A percentile compares a stretch with the other conserved stretches of the same genome.
Conservation (phyloP, 2,113 vertebrate species). For the Pollachius pollachius region DNA sequence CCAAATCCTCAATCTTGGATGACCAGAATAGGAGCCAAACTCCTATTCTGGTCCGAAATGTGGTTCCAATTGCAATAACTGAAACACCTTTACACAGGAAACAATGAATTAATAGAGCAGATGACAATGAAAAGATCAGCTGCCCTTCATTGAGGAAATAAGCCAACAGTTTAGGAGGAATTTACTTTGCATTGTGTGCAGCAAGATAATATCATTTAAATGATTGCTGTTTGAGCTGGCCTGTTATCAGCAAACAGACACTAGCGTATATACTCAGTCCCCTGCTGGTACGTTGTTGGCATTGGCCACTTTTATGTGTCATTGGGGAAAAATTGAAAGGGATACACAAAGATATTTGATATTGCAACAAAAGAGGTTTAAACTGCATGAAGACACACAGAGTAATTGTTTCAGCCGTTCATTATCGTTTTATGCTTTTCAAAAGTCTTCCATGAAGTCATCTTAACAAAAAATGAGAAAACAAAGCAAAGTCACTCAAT, state of each 20-base stretch:
- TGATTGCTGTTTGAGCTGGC: not conserved
- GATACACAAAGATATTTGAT: conserved; percentile 29
- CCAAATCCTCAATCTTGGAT: too few species aligned
- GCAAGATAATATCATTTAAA: conserved; percentile 4
- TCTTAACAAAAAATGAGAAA: too few species aligned
- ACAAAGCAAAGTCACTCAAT: too few species aligned
- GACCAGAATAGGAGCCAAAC: too few species aligned
- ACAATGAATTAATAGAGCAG: too few species aligned
- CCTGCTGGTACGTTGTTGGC: conserved; percentile 17
- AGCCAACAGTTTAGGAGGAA: not conserved
- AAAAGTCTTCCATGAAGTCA: not conserved
- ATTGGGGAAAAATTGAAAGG: not conserved
- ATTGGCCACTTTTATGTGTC: conserved; percentile 10
- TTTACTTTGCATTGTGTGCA: not conserved
- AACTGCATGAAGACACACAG: conserved; percentile 27
- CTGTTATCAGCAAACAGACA: conserved; percentile 17
- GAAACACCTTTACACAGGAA: too few species aligned
- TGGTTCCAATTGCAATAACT: too few species aligned
- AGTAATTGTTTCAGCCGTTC: conserved; percentile 13
- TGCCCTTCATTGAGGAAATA: conserved; percentile 2
- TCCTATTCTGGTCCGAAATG: too few species aligned
- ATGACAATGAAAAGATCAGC: not conserved
- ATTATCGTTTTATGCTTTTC: conserved; percentile 13
- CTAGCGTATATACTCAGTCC: conserved; percentile 2
- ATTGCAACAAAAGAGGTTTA: conserved; percentile 31